Percentiles rank a stretch among this genome's conserved stretches.
phyloP scores from a whole-genome alignment of 2,888 invertebrate species.

The Dioctria rufipes region DNA sequence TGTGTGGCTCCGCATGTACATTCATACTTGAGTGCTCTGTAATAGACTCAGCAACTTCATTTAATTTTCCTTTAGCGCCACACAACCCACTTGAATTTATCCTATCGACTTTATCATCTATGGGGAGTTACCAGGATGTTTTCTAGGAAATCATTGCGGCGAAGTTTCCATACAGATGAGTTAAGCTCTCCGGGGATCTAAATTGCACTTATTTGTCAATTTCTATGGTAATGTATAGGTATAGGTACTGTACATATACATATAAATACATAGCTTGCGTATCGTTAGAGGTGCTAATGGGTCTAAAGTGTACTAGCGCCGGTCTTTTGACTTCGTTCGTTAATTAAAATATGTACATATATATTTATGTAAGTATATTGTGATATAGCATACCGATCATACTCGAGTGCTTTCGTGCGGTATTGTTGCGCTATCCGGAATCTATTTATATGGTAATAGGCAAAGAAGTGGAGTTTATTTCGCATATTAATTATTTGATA shows the following conservation, averaged over 20 bases:
- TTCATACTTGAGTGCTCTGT: background rate
- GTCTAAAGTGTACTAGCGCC: conserved; percentile 9
- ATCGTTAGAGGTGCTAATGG: conserved; percentile 44
- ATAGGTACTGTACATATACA: too few relatives aligned
- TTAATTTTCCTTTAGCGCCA: conserved; percentile 34
- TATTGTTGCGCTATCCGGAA: too few relatives aligned
- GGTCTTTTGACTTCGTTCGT: conserved; percentile 16
- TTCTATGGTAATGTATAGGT: conserved; percentile 1
- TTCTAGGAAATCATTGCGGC: conserved; percentile 21
- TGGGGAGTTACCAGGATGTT: conserved; percentile 7
- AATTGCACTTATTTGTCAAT: conserved; percentile 45
- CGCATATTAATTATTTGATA: conserved; percentile 10
- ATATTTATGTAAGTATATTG: background rate
- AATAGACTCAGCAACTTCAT: conserved; percentile 46
- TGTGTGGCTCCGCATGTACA: background rate
- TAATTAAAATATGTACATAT: conserved; percentile 18
- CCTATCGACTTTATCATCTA: conserved; percentile 39
- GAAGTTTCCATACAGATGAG: background rate
- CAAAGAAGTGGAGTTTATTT: background rate
- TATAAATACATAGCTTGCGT: conserved; percentile 15
- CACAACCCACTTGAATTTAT: conserved; percentile 34
- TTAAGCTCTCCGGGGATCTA: conserved; percentile 3
- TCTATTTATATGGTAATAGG: too few relatives aligned
- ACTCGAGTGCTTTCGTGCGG: background rate
- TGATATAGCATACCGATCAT: background rate